A percentile compares a stretch with the other conserved stretches of the same genome.
Conservation (phyloP, 2,113 vertebrate species). For the Hippocampus zosterae region DNA sequence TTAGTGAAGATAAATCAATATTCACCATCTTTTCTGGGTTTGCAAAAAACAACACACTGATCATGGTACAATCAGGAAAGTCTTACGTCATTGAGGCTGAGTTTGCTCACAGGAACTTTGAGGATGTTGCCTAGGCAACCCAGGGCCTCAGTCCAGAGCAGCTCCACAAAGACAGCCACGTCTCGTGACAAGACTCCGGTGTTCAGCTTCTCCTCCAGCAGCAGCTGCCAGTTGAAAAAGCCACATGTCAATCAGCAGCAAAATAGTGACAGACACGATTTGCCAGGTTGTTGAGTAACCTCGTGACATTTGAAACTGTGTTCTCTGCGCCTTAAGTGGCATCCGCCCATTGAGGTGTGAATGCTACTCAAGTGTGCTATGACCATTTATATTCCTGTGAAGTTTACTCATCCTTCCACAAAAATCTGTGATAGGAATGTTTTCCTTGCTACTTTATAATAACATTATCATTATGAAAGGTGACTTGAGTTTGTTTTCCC, state of each 20-base stretch:
- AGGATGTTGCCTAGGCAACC: constrained; percentile 70
- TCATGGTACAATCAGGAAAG: neutral
- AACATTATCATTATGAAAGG: neutral
- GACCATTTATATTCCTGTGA: neutral
- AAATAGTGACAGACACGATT: neutral
- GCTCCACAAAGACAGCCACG: constrained; percentile 78
- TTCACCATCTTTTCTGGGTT: too few species aligned
- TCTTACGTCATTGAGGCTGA: constrained; percentile 81
- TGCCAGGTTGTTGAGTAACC: neutral
- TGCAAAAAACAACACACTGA: neutral
- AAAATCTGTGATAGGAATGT: neutral
- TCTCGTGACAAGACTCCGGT: constrained; percentile 67
- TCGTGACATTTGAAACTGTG: neutral
- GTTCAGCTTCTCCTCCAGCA: constrained; percentile 76
- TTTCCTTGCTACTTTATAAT: neutral
- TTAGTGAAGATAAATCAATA: too few species aligned
- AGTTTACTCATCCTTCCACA: neutral
- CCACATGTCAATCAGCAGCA: neutral
- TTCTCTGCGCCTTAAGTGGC: neutral
- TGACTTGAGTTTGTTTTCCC: too few species aligned
- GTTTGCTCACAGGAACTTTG: constrained; percentile 59
- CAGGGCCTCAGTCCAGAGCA: constrained; percentile 80
- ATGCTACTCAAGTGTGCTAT: neutral
- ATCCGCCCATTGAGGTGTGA: neutral
- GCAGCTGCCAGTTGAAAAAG: constrained; percentile 67